Percentiles rank a stretch among this genome's conserved stretches.
phyloP scores from a whole-genome alignment of 2,888 invertebrate species.

The Dusona sp. region DNA sequence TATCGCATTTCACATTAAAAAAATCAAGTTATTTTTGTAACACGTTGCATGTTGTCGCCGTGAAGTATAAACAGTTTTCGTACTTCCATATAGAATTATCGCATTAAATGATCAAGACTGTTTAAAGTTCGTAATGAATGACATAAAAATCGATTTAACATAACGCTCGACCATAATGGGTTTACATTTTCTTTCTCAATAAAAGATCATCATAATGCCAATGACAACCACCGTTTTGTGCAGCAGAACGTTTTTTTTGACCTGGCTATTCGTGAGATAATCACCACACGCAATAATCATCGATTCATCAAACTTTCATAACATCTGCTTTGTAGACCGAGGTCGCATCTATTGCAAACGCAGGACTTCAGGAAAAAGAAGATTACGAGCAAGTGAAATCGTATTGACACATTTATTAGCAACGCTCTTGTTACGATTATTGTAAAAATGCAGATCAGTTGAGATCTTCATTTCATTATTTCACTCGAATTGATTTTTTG shows the following conservation, averaged over 20 bases:
- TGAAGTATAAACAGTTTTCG: too few relatives aligned
- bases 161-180: neutral
- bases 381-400: neutral
- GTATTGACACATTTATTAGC: neutral
- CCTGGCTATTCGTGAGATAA: neutral
- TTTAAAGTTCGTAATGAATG: too few relatives aligned
- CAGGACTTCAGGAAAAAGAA: neutral
- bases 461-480: neutral
- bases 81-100: too few relatives aligned
- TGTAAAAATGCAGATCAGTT: neutral
- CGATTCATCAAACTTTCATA: conserved; percentile 48
- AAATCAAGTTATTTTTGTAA: too few relatives aligned
- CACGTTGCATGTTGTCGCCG: too few relatives aligned
- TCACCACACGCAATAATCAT: neutral
- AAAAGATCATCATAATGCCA: neutral
- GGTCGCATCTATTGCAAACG: neutral
- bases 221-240: conserved; percentile 7
- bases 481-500: neutral
- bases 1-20: too few relatives aligned
- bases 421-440: neutral
- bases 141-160: neutral
- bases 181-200: neutral
- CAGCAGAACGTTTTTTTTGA: conserved; percentile 6
- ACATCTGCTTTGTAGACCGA: neutral
- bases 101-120: too few relatives aligned